Conservation (phyloP, 2,113 vertebrate species). For the Condylura cristata region DNA sequence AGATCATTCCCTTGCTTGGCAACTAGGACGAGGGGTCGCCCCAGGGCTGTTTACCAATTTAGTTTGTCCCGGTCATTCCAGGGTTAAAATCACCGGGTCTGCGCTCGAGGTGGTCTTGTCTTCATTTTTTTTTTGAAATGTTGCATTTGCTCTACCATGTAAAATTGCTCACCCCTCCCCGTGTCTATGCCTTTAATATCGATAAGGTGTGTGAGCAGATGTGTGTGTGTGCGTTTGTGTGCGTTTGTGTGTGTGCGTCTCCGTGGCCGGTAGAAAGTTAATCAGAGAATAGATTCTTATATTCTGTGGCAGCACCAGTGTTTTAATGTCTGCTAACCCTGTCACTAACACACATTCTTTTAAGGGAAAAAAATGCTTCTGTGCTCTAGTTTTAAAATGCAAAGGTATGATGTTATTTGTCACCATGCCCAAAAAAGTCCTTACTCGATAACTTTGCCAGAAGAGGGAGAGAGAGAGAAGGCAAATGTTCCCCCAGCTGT, state of each 20-base stretch:
- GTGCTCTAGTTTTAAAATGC: constrained; percentile 91
- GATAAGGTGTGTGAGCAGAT: constrained; percentile 62
- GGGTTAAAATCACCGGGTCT: constrained; percentile 80
- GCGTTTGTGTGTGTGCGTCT: constrained; percentile 11
- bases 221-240: constrained; percentile 16
- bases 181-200: background rate
- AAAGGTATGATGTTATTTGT: constrained; percentile 99
- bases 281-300: constrained; percentile 75
- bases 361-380: constrained; percentile 86
- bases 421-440: constrained; percentile 97
- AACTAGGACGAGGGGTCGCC: constrained; percentile 59
- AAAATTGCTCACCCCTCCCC: constrained; percentile 30
- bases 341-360: constrained; percentile 88
- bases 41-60: constrained; percentile 55
- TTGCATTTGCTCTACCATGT: constrained; percentile 45
- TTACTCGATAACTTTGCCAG: constrained; percentile 99
- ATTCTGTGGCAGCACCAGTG: constrained; percentile 78
- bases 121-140: background rate
- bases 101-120: background rate
- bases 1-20: constrained; percentile 50
- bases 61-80: constrained; percentile 50
- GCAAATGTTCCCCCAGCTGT: constrained; percentile 99
- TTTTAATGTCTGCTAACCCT: constrained; percentile 82
- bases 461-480: constrained; percentile 95
- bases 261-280: constrained; percentile 76